Evolutionary conservation across 1,140 invertebrate genomes (phyloP), one percentile per base, ranked within the genome.

Genomic region (Pollicipes pollicipes): DNA sequence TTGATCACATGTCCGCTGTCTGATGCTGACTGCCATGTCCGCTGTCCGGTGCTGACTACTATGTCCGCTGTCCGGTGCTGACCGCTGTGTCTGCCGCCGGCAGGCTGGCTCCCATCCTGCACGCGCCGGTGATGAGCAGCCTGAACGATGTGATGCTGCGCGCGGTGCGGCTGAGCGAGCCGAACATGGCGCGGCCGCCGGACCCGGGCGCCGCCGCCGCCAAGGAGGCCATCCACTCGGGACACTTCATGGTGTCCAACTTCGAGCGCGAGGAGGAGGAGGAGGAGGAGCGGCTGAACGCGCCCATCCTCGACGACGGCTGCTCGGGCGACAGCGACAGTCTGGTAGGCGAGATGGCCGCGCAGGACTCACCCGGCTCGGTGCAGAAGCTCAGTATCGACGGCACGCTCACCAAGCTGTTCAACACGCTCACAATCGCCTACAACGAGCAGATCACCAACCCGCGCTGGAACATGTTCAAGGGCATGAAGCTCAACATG

Each of bases 401-500:
- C 80, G 91, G 89, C 66, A 95, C 93, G 58, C 84, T 98, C 66
- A 92, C 91, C 74, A 96, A 95, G 81, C 83, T 98, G 66, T 97
- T 98, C 79, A 89, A 96, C 79, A 95, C 93, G 81, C 95, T 97
- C 92, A 91, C 92, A 72, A 82, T 98, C 73, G 93, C 94, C 31
- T 97, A 97, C 85, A 95, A 92, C 93, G 93, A 96, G 84, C 97
- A 96, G 83, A 82, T 98, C 78, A 97, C 95, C 70, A 98, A 97
- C 74, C 97, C 97, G 73, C 98, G 97, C 87, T 99, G 97, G 97
- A 99, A 99, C 83, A 87, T 93, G 77, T 99, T 99, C 84, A 95
- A 97, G 84, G 97, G 97, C 70, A 88, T 99, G 75, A 89, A 95
- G 76, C 82, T 99, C 70, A 85, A 91, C 76, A 95, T 95, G 88